Percentiles rank a stretch among this genome's conserved stretches.
phyloP scores from a whole-genome alignment of 1,140 invertebrate genomes.

The Rhynchophorus ferrugineus region DNA sequence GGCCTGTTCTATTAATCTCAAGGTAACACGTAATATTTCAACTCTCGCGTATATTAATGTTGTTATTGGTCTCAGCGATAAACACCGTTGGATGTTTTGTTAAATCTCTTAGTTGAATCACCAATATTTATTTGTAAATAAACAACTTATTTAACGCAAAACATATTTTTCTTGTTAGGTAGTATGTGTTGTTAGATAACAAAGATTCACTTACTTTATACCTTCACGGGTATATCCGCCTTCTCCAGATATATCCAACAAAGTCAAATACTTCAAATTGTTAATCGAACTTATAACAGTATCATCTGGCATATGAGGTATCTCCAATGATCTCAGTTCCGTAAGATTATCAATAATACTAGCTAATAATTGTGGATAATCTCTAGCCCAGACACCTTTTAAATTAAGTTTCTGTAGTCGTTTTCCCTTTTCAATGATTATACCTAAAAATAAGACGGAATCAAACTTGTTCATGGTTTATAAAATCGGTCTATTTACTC shows the following conservation, averaged over 20 bases:
- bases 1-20: too few relatives aligned
- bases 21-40: too few relatives aligned
- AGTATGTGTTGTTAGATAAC: too few relatives aligned
- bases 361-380: conserved; percentile 53
- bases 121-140: too few relatives aligned
- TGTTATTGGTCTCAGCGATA: too few relatives aligned
- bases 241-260: conserved; percentile 57
- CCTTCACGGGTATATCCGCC: conserved; percentile 27
- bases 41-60: too few relatives aligned
- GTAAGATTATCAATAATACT: conserved; percentile 49
- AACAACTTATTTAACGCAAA: too few relatives aligned
- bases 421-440: conserved; percentile 48
- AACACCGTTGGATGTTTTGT: too few relatives aligned
- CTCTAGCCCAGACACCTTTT: conserved; percentile 61
- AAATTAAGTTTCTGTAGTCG: conserved; percentile 54
- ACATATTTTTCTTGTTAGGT: too few relatives aligned
- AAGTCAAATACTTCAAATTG: conserved; percentile 47
- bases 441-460: conserved; percentile 3
- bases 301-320: conserved; percentile 61
- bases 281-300: conserved; percentile 53
- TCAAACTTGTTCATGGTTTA: not conserved
- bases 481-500: conserved; percentile 30
- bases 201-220: conserved; percentile 8
- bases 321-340: conserved; percentile 50
- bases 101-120: too few relatives aligned